Conservation (phyloP, 2,113 vertebrate genomes). For the Cyanoramphus novaezelandiae region DNA sequence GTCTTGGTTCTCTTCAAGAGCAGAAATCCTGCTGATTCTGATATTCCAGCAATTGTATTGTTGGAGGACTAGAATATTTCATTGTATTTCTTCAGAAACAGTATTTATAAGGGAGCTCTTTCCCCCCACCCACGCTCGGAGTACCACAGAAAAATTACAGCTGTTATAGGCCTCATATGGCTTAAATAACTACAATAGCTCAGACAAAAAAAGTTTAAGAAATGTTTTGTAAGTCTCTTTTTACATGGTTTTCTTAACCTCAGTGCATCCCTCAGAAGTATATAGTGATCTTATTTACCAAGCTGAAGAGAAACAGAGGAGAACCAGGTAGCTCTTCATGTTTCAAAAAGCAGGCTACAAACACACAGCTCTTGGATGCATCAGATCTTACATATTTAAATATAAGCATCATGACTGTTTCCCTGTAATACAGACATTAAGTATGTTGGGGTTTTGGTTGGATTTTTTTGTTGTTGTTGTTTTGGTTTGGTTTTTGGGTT, state of each 20-base stretch:
- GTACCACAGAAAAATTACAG: background rate
- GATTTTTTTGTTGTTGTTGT: background rate
- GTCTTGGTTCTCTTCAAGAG: background rate
- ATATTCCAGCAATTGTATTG: background rate
- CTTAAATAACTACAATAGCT: background rate
- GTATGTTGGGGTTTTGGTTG: background rate
- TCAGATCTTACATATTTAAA: background rate
- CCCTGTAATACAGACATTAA: background rate
- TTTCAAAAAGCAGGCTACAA: background rate
- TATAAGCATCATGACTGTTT: background rate
- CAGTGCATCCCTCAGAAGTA: background rate
- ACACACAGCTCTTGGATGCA: background rate
- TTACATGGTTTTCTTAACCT: background rate
- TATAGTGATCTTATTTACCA: background rate
- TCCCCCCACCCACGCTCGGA: fast-evolving
- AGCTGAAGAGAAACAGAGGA: background rate
- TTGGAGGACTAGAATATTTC: background rate
- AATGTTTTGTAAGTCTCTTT: background rate
- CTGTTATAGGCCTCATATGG: background rate
- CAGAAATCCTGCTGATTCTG: background rate
- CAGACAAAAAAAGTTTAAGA: background rate
- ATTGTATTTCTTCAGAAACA: background rate
- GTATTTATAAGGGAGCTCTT: background rate
- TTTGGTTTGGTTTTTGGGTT: fast-evolving
- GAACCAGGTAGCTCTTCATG: background rate